Percentiles rank a stretch among this genome's conserved stretches.
Conservation (phyloP, 2,797 vertebrate genomes). For the Chromis chromis region DNA sequence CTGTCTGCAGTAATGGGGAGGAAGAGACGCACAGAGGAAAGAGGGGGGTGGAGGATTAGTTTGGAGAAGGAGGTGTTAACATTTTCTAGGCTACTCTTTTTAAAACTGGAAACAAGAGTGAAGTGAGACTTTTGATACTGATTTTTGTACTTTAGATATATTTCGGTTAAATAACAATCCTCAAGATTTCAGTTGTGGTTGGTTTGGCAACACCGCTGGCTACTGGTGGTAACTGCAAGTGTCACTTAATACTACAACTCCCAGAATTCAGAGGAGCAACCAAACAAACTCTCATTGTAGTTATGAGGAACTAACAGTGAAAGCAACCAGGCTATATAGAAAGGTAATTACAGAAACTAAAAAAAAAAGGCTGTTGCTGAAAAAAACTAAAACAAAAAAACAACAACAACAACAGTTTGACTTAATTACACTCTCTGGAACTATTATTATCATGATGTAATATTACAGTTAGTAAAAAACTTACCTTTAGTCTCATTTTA, state of each 20-base stretch:
- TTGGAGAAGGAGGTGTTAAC: constrained; percentile 44
- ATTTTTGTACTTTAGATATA: no score
- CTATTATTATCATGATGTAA: not conserved
- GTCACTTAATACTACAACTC: constrained; percentile 3
- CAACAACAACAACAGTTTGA: no score
- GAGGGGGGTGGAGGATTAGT: constrained; percentile 36
- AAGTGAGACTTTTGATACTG: constrained; percentile 10
- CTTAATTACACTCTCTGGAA: not conserved
- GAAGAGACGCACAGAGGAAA: constrained; percentile 72
- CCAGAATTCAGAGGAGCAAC: not conserved
- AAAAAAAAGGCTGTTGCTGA: no score
- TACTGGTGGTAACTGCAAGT: not conserved
- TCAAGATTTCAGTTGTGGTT: not conserved
- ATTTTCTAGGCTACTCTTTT: constrained; percentile 45
- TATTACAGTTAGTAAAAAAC: not conserved
- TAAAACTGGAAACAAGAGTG: constrained; percentile 28
- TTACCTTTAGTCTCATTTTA: no score
- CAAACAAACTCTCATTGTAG: not conserved
- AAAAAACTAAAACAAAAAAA: no score
- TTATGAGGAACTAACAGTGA: not conserved
- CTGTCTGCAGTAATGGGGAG: constrained; percentile 87
- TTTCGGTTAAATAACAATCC: no score
- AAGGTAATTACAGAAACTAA: no score
- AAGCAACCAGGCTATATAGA: not conserved
- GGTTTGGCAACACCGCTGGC: not conserved